These are phyloP conservation scores for Tenthredo amoena DNA, from an alignment of 2,888 invertebrate species.

Conservation along the genomic window DNA sequence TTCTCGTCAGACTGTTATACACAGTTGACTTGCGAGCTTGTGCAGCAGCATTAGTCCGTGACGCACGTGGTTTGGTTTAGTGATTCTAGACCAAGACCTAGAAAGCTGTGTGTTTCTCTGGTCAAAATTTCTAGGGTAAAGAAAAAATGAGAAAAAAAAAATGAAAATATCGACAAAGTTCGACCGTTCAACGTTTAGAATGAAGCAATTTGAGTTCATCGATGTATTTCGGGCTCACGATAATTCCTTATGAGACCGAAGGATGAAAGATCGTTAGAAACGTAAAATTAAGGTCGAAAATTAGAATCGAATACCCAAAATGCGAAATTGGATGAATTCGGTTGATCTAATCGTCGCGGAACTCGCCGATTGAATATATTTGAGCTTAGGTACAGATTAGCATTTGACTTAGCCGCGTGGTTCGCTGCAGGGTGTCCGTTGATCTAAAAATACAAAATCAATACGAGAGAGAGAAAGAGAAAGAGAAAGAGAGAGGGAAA, in stretches of 20 bases:
- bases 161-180: no score
- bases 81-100: constrained; percentile 8
- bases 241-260: no score
- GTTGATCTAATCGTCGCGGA: neutral
- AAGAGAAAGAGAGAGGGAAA: neutral
- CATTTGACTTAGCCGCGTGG: neutral
- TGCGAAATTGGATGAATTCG: neutral
- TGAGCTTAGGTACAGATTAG: neutral
- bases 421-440: constrained; percentile 28
- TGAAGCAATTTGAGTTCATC: no score
- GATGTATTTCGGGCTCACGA: no score
- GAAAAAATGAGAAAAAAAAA: neutral
- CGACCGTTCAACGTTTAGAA: no score
- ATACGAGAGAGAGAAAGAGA: neutral
- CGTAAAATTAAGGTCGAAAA: no score
- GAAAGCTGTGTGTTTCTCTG: neutral
- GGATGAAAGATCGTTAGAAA: neutral
- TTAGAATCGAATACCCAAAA: no score
- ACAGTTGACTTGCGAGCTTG: constrained; percentile 27
- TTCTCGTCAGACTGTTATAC: neutral
- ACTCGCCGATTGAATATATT: neutral
- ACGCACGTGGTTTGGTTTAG: constrained; percentile 49
- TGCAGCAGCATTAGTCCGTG: constrained; percentile 30
- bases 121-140: neutral
- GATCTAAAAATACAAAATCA: constrained; percentile 46